Conservation (phyloP, 1,140 invertebrate genomes). For the Portunus trituberculatus region DNA sequence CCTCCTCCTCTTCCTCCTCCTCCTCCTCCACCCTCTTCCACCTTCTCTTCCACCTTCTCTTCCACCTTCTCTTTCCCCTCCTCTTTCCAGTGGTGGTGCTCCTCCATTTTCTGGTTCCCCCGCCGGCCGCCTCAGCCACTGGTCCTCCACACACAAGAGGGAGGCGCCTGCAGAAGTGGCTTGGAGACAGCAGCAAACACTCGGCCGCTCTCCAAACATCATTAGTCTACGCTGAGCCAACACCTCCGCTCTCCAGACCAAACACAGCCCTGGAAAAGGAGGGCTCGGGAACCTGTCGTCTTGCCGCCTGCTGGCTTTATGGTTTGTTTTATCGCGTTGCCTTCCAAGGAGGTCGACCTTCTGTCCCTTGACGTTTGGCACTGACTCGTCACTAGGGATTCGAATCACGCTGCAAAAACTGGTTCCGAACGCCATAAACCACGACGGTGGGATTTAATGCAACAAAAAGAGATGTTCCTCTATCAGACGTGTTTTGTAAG, state of each 20-base stretch:
- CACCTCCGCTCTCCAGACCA: constrained; percentile 71
- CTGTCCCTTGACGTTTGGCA: constrained; percentile 34
- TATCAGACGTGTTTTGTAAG: constrained; percentile 40
- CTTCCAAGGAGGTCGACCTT: not conserved
- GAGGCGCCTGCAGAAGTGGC: constrained; percentile 74
- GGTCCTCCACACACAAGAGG: constrained; percentile 61
- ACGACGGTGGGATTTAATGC: constrained; percentile 54
- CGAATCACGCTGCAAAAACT: constrained; percentile 68
- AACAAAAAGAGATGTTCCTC: constrained; percentile 43
- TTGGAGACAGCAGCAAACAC: constrained; percentile 75
- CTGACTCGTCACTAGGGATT: constrained; percentile 45
- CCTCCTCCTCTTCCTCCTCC: not conserved
- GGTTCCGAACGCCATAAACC: constrained; percentile 67
- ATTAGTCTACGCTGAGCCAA: constrained; percentile 74
- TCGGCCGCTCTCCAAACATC: constrained; percentile 72
- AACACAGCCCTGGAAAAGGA: constrained; percentile 71
- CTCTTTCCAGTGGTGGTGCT: not conserved
- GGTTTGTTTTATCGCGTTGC: not conserved
- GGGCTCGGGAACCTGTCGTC: constrained; percentile 43
- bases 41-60: not conserved
- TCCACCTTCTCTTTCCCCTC: constrained; percentile 14
- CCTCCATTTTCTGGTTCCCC: constrained; percentile 27
- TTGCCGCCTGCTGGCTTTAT: not conserved
- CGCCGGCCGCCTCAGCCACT: constrained; percentile 22
- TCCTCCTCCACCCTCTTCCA: not conserved